These are phyloP conservation scores for Diabrotica balteata DNA, from an alignment of 2,888 invertebrate species.

Conservation along the genomic window DNA sequence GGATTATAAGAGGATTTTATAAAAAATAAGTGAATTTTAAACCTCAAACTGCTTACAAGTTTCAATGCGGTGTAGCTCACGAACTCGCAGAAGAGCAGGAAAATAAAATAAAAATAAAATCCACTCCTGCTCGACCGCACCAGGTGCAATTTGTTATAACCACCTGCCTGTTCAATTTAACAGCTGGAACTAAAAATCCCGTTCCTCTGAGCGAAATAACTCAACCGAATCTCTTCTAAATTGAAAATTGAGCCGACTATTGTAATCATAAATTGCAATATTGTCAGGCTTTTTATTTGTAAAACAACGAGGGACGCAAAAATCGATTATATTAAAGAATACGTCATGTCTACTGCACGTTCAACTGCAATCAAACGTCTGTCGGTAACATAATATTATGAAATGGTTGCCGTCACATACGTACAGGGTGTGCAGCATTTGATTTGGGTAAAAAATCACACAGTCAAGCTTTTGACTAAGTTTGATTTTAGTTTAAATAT, in stretches of 20 bases:
- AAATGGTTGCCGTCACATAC: too few species aligned
- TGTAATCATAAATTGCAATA: slow-evolving; percentile 22
- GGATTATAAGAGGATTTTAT: too few species aligned
- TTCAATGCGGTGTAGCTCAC: background rate
- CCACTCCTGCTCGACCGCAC: slow-evolving; percentile 20
- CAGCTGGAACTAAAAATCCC: slow-evolving; percentile 29
- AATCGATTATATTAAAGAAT: background rate
- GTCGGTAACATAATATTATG: too few species aligned
- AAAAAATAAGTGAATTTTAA: too few species aligned
- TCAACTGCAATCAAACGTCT: slow-evolving; percentile 1
- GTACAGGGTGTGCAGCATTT: too few species aligned
- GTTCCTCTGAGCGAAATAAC: slow-evolving; percentile 21
- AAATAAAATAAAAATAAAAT: slow-evolving; percentile 20
- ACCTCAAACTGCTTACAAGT: too few species aligned
- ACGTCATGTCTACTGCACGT: slow-evolving; percentile 6
- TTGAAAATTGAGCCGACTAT: slow-evolving; percentile 23
- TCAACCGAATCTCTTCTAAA: slow-evolving; percentile 27
- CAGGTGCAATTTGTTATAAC: slow-evolving; percentile 28
- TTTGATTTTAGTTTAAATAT: too few species aligned
- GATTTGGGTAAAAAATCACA: too few species aligned
- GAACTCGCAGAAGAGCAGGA: background rate
- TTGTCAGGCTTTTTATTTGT: background rate
- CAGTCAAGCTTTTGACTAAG: too few species aligned
- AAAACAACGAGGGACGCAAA: background rate
- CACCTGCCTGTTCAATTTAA: slow-evolving; percentile 28